These are phyloP conservation scores for Lipotes vexillifer DNA, from an alignment of 2,113 vertebrate species.

Conservation along the genomic window DNA sequence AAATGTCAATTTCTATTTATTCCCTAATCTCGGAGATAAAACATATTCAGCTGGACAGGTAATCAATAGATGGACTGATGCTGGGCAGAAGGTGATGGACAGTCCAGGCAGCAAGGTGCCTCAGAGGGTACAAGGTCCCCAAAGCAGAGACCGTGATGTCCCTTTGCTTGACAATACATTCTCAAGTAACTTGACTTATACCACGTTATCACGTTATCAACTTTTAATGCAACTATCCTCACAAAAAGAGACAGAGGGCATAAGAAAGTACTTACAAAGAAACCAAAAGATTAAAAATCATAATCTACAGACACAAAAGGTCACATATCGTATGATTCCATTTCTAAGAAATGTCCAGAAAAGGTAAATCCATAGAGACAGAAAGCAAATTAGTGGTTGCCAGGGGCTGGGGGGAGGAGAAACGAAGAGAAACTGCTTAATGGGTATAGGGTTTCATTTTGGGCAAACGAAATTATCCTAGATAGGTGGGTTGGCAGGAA, in stretches of 20 bases:
- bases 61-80: fast-evolving
- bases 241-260: not conserved
- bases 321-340: not conserved
- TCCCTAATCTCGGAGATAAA: not conserved
- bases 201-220: too few species aligned
- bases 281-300: not conserved
- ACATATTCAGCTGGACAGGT: not conserved
- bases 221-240: not conserved
- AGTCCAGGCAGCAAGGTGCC: not conserved
- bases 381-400: not conserved
- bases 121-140: not conserved
- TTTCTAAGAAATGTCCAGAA: not conserved
- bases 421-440: not conserved
- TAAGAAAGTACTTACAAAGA: not conserved
- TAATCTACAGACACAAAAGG: not conserved
- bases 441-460: not conserved
- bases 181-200: not conserved
- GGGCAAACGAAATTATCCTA: not conserved
- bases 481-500: not conserved
- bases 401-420: too few species aligned
- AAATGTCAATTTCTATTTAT: not conserved
- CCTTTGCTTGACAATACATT: not conserved
- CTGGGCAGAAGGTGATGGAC: not conserved
- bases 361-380: not conserved
- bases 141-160: not conserved